Percentiles rank a stretch among this genome's conserved stretches.
Conservation (phyloP, 2,888 invertebrate species). For the Yponomeuta evonymella region DNA sequence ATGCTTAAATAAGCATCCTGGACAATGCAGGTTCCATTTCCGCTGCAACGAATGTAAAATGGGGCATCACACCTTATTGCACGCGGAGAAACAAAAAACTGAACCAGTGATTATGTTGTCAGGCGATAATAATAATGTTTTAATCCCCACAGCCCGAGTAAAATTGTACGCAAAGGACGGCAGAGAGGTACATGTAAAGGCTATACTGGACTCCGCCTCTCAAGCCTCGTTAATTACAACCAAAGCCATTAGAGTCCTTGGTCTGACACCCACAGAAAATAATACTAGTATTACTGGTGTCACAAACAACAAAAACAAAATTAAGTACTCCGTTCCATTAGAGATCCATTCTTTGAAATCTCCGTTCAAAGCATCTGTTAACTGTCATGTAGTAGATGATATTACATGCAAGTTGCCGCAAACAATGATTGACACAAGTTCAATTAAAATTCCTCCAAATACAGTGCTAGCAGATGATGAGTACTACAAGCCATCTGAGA, state of each 20-base stretch:
- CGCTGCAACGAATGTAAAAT: too few species aligned
- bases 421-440: background rate
- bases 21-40: background rate
- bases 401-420: constrained; percentile 11
- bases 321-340: constrained; percentile 2
- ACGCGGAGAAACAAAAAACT: constrained; percentile 22
- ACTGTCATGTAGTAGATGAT: constrained; percentile 5
- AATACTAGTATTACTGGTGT: background rate
- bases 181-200: background rate
- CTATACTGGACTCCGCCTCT: constrained; percentile 8
- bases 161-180: constrained; percentile 1
- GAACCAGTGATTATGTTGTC: constrained; percentile 24
- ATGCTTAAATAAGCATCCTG: constrained; percentile 7
- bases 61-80: constrained; percentile 19
- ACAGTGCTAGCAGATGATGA: background rate
- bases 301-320: background rate
- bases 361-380: background rate
- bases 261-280: background rate
- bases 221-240: constrained; percentile 6
- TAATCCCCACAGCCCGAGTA: constrained; percentile 12
- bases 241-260: background rate
- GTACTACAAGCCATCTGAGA: background rate
- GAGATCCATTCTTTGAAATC: constrained; percentile 4
- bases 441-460: background rate
- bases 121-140: constrained; percentile 20